Conservation (phyloP, 2,113 vertebrate genomes). For the Tympanuchus pallidicinctus region DNA sequence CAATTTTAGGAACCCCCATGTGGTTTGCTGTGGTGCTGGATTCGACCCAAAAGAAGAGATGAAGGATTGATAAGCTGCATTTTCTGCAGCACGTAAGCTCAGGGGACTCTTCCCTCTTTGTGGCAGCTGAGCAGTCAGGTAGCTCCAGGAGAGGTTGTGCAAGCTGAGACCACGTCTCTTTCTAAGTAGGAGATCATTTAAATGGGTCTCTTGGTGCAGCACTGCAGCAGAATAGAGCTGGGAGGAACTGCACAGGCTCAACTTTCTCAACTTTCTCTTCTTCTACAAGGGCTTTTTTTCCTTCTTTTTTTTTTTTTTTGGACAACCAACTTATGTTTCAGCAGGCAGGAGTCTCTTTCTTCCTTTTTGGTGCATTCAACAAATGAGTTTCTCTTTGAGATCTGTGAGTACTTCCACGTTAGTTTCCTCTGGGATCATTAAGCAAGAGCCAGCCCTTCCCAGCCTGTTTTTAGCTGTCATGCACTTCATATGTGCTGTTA, state of each 20-base stretch:
- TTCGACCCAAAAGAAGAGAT: not conserved
- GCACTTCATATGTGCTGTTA: not conserved
- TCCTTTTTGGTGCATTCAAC: not conserved
- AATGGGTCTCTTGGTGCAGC: not conserved
- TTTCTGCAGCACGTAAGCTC: accelerated
- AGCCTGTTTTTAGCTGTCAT: not conserved
- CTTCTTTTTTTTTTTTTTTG: not conserved
- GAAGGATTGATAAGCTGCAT: not conserved
- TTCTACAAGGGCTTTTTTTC: accelerated
- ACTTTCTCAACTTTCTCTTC: not conserved
- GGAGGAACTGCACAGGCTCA: not conserved
- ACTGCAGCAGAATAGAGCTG: accelerated
- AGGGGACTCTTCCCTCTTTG: not conserved
- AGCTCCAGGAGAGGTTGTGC: not conserved
- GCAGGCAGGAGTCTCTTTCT: not conserved
- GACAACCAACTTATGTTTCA: not conserved
- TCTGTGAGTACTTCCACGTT: not conserved
- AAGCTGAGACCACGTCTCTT: not conserved
- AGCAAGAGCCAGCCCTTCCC: not conserved
- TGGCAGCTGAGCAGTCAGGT: not conserved
- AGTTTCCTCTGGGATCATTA: not conserved
- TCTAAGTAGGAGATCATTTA: not conserved
- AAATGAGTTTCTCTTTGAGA: not conserved
- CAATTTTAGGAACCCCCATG: not conserved
- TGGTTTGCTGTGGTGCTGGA: not conserved